phyloP scores from a whole-genome alignment of 2,797 vertebrate genomes.

The Micrastur ruficollis region DNA sequence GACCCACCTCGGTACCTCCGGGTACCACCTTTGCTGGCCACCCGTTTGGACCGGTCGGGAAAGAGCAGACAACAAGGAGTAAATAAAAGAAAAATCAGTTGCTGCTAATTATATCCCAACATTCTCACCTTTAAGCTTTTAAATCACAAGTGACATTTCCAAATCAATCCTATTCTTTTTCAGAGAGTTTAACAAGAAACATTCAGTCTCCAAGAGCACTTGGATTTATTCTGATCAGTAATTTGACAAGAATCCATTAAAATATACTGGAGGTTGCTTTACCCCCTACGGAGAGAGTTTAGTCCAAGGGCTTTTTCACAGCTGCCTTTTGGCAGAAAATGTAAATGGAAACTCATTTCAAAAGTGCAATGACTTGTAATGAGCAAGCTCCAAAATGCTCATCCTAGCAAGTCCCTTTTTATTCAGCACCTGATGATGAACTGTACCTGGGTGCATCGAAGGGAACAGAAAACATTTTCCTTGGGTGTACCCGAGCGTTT shows the following conservation, averaged over 20 bases:
- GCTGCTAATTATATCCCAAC: neutral
- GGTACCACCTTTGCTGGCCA: neutral
- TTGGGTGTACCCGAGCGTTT: fast-evolving
- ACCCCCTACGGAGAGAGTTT: slow-evolving; percentile 21
- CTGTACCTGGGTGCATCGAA: neutral
- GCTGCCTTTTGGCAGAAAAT: slow-evolving; percentile 3
- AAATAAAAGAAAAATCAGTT: slow-evolving; percentile 10
- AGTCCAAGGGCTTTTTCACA: slow-evolving; percentile 39
- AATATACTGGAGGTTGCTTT: slow-evolving; percentile 10
- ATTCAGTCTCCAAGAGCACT: neutral
- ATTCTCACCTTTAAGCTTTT: neutral
- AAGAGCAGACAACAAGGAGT: neutral
- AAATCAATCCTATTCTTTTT: slow-evolving; percentile 47
- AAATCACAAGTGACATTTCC: slow-evolving; percentile 41
- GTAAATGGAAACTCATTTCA: neutral
- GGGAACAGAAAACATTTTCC: neutral
- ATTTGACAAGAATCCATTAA: slow-evolving; percentile 48
- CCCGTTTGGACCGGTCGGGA: neutral
- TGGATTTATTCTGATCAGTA: slow-evolving; percentile 20
- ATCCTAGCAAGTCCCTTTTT: neutral
- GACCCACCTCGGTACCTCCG: neutral
- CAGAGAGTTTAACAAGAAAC: slow-evolving; percentile 52
- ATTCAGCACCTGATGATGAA: neutral
- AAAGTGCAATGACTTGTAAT: neutral
- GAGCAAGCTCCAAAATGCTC: neutral